Evolutionary conservation across 2,888 invertebrate species (phyloP), one percentile per base, ranked within the genome.

Genomic region (Sipunculus nudus): DNA sequence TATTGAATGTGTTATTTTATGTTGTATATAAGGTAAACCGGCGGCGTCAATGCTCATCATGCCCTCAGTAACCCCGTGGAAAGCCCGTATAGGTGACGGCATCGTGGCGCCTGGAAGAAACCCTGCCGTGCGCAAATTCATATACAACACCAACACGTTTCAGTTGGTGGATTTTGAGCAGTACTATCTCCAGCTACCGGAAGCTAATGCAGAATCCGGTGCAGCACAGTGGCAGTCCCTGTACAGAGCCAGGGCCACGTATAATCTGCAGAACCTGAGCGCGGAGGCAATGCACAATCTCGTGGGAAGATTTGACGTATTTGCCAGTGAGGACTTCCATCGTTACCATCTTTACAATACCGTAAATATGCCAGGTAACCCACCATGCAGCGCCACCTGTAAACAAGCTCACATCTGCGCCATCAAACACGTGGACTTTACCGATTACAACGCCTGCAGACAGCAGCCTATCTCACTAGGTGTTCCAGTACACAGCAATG

Each of bases 61-160:
- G 32, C 96, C 96, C 26, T 91, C 94, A 40, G 90, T 96, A 69
- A 93, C 93, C 60, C 96, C 96, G 0, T 89, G 90, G 82, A 89
- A 90, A 25, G 40, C 45, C 13, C 28, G 52, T 3, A 19, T 53
- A 8, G 43, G 5, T 8, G 45, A 35, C 25, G 38, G 26, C 38
- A 31, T 16, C 10, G 25, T 13, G 10, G 21, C 29, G 6, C 35
- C 38, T 2, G 55, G 53, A 1, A 46, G 47, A 39, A 56, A 60
- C 39, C 60, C 60, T 6, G 60, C 32, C 23, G 13, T 60, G 21
- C 21, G 60, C 21, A 45, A 43, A 25, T 19, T 47, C 31, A 31
- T 25, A n/a, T 55, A 49, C 32, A 25, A 47, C 48, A 31, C 28
- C 4, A n/a, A 16, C 6, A 29, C 21, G 39, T 26, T 19, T 35